Evolutionary conservation across 2,888 invertebrate genomes (phyloP), one percentile per base, ranked within the genome.

Genomic region (Oasisia sp.): DNA sequence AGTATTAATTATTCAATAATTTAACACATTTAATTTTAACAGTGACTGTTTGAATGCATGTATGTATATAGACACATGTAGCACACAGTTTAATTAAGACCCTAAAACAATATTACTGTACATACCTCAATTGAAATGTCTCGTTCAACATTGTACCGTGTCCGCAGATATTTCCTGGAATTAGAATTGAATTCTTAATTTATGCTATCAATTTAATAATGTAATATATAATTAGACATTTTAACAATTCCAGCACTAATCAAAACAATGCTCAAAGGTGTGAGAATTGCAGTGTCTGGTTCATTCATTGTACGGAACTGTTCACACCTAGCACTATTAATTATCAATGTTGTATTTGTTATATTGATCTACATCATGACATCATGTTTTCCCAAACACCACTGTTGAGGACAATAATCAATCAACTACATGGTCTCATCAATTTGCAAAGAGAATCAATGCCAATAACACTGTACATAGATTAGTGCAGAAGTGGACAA

Each of bases 81-180:
- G 8, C 11, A 91, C 19, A 27, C n/a, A 7, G n/a, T 91, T 12
- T 91, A 38, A 50, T 3, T n/a, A 91, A 19, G 45, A 32, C 7
- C 44, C 1, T 91, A 44, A 45, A 12, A 91, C 2, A 38, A 32
- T 9, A 90, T 91, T 27, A 27, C 14, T n/a, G 32, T 58, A 93
- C 93, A 91, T 91, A 94, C 94, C 94, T 94, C 94, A 90, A 94
- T 94, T 90, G 94, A 94, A 91, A 94, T 93, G 91, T 94, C 94
- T 90, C 94, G 92, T 91, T 94, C 94, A 27, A 94, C 94, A 93
- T 94, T 94, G 92, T 94, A 94, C 44, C 94, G 92, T 27, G 94
- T 94, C 32, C 94, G 92, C 27, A 94, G 92, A 92, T 94, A 94
- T 92, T 94, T 94, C 91, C 94, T 94, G 93, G 7, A 93, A 93